Percentiles rank a stretch among this genome's conserved stretches.
Conservation (phyloP, 2,888 invertebrate species). For the Drosophila prolongata region DNA sequence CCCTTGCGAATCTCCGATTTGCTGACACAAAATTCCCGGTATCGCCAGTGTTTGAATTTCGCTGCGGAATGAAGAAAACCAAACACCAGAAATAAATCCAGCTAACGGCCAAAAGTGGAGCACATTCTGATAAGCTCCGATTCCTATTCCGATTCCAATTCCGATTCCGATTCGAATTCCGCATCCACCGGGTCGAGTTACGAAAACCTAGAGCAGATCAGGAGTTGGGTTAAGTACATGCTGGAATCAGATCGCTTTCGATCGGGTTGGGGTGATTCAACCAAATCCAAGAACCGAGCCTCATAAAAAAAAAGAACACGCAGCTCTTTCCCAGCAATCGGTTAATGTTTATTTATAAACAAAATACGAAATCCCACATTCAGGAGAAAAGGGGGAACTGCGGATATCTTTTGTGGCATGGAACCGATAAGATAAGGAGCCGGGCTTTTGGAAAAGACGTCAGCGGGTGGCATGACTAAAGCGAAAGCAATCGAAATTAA, state of each 20-base stretch:
- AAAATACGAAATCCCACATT: conserved; percentile 14
- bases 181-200: conserved; percentile 8
- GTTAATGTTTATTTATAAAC: conserved; percentile 45
- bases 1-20: neutral
- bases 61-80: conserved; percentile 6
- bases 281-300: neutral
- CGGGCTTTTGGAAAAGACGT: conserved; percentile 3
- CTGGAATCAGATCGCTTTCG: neutral
- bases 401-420: conserved; percentile 19
- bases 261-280: neutral
- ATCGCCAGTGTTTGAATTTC: conserved; percentile 13
- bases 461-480: conserved; percentile 24
- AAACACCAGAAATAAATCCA: conserved; percentile 8
- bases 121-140: conserved; percentile 4
- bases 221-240: neutral
- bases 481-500: conserved; percentile 32
- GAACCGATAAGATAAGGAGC: conserved; percentile 27
- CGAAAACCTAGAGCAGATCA: conserved; percentile 17
- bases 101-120: neutral
- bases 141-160: neutral
- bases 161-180: neutral
- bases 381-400: neutral
- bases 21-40: conserved; percentile 38
- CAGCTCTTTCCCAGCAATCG: conserved; percentile 5
- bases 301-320: neutral